Evolutionary conservation across 2,888 invertebrate genomes (phyloP).

Genomic region (Euzophera pinguis): DNA sequence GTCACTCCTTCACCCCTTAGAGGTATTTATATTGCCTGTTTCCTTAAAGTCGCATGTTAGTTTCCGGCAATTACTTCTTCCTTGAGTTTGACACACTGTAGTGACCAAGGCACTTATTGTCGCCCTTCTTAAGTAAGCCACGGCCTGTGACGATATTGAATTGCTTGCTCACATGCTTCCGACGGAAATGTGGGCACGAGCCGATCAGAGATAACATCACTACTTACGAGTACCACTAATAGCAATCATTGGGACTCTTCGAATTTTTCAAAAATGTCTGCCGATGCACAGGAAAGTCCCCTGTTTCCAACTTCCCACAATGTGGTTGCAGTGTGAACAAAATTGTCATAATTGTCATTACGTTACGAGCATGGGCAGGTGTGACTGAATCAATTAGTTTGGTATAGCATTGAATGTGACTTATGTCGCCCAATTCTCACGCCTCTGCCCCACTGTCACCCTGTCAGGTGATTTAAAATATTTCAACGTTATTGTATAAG

Average conservation of each 20-base stretch:
- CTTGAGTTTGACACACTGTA: slow-evolving; percentile 45
- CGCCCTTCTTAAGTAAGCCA: slow-evolving; percentile 57
- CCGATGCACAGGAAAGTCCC: not conserved
- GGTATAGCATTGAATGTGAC: slow-evolving; percentile 50
- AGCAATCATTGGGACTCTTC: not conserved
- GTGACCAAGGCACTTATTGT: slow-evolving; percentile 56
- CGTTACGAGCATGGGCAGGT: slow-evolving; percentile 55
- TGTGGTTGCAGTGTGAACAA: slow-evolving; percentile 44
- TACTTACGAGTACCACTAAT: not conserved
- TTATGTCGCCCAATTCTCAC: slow-evolving; percentile 36
- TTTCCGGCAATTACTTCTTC: slow-evolving; percentile 76
- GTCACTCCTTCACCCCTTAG: slow-evolving; percentile 68
- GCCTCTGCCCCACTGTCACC: slow-evolving; percentile 20
- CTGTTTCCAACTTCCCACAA: slow-evolving; percentile 41
- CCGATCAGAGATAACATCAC: slow-evolving; percentile 38
- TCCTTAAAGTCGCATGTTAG: slow-evolving; percentile 55
- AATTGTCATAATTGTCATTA: slow-evolving; percentile 53
- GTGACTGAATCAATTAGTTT: slow-evolving; percentile 59
- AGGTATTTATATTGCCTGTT: slow-evolving; percentile 52
- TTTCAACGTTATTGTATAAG: not conserved
- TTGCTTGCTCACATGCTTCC: slow-evolving; percentile 58
- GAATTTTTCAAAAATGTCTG: not conserved
- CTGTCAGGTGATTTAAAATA: slow-evolving; percentile 13
- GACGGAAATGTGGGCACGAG: slow-evolving; percentile 68
- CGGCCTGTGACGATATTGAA: slow-evolving; percentile 68